A percentile compares a stretch with the other conserved stretches of the same genome.
phyloP scores from a whole-genome alignment of 2,888 invertebrate species.

The Erebia epiphron region DNA sequence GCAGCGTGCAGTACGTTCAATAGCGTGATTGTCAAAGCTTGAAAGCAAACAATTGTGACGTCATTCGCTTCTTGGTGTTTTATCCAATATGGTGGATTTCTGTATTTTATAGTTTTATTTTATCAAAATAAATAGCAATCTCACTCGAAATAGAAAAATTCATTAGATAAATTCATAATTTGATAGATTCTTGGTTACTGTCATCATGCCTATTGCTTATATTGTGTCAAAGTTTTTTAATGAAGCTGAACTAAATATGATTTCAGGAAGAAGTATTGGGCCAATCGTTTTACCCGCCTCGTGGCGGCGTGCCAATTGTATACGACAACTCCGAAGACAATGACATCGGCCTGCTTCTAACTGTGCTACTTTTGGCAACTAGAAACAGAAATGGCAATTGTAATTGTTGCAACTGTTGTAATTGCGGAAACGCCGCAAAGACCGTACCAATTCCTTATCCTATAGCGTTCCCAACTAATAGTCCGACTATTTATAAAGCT shows the following conservation, averaged over 20 bases:
- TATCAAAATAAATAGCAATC: too few relatives aligned
- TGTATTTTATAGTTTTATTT: too few relatives aligned
- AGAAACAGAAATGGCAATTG: slow-evolving; percentile 49
- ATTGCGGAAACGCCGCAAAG: slow-evolving; percentile 45
- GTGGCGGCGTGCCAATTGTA: slow-evolving; percentile 49
- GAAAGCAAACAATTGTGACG: too few relatives aligned
- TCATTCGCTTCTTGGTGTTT: too few relatives aligned
- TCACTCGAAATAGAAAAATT: too few relatives aligned
- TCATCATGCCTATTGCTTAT: too few relatives aligned
- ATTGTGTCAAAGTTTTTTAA: slow-evolving; percentile 13
- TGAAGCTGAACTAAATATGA: slow-evolving; percentile 24
- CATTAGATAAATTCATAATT: too few relatives aligned
- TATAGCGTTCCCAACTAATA: slow-evolving; percentile 60
- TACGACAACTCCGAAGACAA: slow-evolving; percentile 53
- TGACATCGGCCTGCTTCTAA: slow-evolving; percentile 59
- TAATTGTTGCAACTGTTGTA: slow-evolving; percentile 49
- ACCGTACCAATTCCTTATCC: slow-evolving; percentile 62
- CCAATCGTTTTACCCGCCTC: slow-evolving; percentile 41
- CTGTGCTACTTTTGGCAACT: slow-evolving; percentile 56
- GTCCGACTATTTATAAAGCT: slow-evolving; percentile 49
- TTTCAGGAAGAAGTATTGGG: slow-evolving; percentile 47
- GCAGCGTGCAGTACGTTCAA: too few relatives aligned
- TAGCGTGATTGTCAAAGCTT: too few relatives aligned
- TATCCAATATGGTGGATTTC: too few relatives aligned
- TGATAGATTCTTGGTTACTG: too few relatives aligned